These are phyloP conservation scores for Forbesichthys agassizii DNA, from an alignment of 2,113 vertebrate species.

Conservation along the genomic window DNA sequence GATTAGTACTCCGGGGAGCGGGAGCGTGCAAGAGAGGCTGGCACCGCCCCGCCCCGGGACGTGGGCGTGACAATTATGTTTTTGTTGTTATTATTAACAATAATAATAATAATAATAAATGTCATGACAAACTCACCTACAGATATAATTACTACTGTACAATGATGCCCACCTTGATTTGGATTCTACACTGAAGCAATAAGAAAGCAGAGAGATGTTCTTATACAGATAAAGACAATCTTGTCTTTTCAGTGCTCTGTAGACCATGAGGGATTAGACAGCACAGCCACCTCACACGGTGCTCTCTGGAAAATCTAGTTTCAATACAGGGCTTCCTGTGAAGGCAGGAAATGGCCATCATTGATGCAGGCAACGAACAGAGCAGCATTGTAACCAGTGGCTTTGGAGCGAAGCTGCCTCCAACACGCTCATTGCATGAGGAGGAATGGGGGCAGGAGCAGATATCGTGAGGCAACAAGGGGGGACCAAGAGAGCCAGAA, in stretches of 20 bases:
- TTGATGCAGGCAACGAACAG: conserved; percentile 81
- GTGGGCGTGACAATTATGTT: too few species aligned
- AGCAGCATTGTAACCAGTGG: conserved; percentile 69
- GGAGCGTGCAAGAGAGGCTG: too few species aligned
- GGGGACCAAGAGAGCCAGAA: conserved; percentile 42
- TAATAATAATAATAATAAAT: too few species aligned
- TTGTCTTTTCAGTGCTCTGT: conserved; percentile 28
- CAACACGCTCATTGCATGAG: conserved; percentile 58
- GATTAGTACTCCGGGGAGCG: too few species aligned
- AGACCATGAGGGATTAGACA: conserved; percentile 37
- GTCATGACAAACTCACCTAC: too few species aligned
- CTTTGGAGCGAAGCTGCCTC: conserved; percentile 52
- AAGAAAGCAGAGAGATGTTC: background rate
- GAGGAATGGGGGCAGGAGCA: conserved; percentile 18
- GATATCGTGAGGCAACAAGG: conserved; percentile 1
- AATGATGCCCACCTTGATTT: background rate
- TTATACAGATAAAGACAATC: conserved; percentile 14
- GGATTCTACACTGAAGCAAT: background rate
- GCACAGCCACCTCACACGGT: conserved; percentile 37
- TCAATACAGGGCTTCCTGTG: conserved; percentile 83
- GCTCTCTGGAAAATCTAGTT: conserved; percentile 79
- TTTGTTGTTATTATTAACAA: too few species aligned
- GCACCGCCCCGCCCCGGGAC: too few species aligned
- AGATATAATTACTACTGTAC: background rate
- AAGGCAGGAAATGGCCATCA: conserved; percentile 82